Evolutionary conservation across 2,888 invertebrate genomes (phyloP).

Genomic region (Drosophila ezoana): DNA sequence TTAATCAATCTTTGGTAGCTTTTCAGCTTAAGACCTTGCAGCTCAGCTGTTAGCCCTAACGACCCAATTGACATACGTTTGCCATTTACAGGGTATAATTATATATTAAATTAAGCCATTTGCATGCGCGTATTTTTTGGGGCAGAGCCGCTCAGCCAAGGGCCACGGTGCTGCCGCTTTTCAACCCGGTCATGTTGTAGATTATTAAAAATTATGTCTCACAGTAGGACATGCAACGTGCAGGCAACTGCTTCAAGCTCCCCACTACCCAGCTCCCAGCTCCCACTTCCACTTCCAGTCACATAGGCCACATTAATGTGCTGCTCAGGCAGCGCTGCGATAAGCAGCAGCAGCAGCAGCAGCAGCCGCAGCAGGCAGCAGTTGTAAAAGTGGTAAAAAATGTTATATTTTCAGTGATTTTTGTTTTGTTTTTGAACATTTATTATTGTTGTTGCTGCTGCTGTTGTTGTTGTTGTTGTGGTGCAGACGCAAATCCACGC

Average conservation of each 20-base stretch:
- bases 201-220: slow-evolving; percentile 78
- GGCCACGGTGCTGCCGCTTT: slow-evolving; percentile 37
- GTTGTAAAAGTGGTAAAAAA: slow-evolving; percentile 65
- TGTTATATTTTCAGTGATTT: slow-evolving; percentile 37
- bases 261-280: background rate
- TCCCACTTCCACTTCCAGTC: slow-evolving; percentile 35
- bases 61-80: background rate
- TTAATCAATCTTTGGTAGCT: too few species aligned
- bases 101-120: slow-evolving; percentile 77
- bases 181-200: slow-evolving; percentile 70
- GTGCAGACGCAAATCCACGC: slow-evolving; percentile 68
- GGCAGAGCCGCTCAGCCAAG: slow-evolving; percentile 26
- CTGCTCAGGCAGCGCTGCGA: slow-evolving; percentile 58
- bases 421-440: slow-evolving; percentile 34
- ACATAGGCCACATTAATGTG: slow-evolving; percentile 78
- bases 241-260: slow-evolving; percentile 8
- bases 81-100: slow-evolving; percentile 62
- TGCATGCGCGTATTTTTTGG: slow-evolving; percentile 69
- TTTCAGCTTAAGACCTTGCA: too few species aligned
- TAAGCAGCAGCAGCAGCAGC: slow-evolving; percentile 53
- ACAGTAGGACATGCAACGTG: slow-evolving; percentile 73
- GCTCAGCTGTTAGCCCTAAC: too few species aligned
- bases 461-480: slow-evolving; percentile 26
- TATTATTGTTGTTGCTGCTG: slow-evolving; percentile 35
- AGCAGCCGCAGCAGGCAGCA: slow-evolving; percentile 60